Base-by-base conservation (phyloP, 1,140 invertebrate species). In the Luehdorfia chinensis region DNA sequence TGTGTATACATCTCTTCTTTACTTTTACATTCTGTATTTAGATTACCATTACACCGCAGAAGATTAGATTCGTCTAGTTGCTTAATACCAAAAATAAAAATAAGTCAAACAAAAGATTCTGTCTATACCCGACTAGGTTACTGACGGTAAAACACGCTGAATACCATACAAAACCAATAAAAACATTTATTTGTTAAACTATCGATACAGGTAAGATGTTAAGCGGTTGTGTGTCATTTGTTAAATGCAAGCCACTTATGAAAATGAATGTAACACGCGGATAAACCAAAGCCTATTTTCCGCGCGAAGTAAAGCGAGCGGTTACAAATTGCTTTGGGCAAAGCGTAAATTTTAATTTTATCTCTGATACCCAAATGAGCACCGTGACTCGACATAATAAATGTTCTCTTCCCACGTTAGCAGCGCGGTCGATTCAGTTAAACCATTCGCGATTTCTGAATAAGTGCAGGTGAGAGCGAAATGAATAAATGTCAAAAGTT, bases 271-370 rank as follows among this genome's bases (percentile, higher is more conserved):
- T 78, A 71, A 77, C 75, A 80, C 66, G 60, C 64, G 75, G 76
- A 80, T 84, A 83, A 83, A 83, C 76, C 78, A 80, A 75, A 80
- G 77, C 75, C 75, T 79, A 77, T 85, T 85, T 84, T 83, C 80
- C 74, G 78, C 76, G 76, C 74, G 71, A 81, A 81, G 72, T 75
- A 74, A 66, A 83, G 66, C 73, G 75, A 70, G 73, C 65, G 74
- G 73, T 75, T 80, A 83, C 80, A 83, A 84, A 84, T 83, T 84
- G 78, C 76, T 84, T 83, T 83, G 78, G 80, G 80, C 78, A 79
- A 78, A 80, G 80, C 80, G 78, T 84, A 84, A 84, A 84, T 84
- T 84, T 84, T 84, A 84, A 84, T 84, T 83, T 84, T 84, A 84
- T 84, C 80, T 84, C 76, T 83, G 83, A 84, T 83, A 84, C 75